Evolutionary conservation across 2,888 invertebrate genomes (phyloP), one percentile per base, ranked within the genome.

Genomic region (Heliconius ethilla): DNA sequence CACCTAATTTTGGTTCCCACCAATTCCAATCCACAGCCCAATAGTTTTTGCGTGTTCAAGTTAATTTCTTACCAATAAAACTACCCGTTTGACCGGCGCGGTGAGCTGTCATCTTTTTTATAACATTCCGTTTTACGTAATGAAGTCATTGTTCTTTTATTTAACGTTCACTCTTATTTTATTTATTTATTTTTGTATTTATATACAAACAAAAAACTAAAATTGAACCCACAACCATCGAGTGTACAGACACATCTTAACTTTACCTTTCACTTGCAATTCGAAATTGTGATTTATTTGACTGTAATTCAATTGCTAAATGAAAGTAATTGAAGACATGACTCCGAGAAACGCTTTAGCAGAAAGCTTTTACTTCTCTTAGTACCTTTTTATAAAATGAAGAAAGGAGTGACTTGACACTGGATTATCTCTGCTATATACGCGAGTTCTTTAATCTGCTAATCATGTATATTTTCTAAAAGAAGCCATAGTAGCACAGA

Each of bases 101-200:
- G 45, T 22, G 27, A 22, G 18, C 51, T 51, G 29, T 66, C 15
- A 29, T 13, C 25, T 72, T 66, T 77, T 73, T 55, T 55, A 59
- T 66, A 37, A 37, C 66, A 37, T 59, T 66, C 10, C 22, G 51
- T 45, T n/a, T 69, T 73, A 37, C 40, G 66, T 73, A 66, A 73
- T 27, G 5, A n/a, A 76, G 76, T 51, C 70, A 76, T 51, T 55
- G 70, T 29, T 70, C 70, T 45, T 62, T 76, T 70, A 62, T 70
- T 70, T 70, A 55, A 72, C 72, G 59, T 72, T 72, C 9, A 72
- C 33, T 72, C 6, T 29, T 25, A 33, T 29, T 59, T 13, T 15
- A 37, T 22, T 59, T 70, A 27, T 22, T 51, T 51, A 51, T 51
- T 51, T 51, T 5, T 18, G 0, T 40, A 40, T 40, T 11, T 40